Conservation (phyloP, 2,888 invertebrate genomes). For the Leptothorax acervorum region DNA sequence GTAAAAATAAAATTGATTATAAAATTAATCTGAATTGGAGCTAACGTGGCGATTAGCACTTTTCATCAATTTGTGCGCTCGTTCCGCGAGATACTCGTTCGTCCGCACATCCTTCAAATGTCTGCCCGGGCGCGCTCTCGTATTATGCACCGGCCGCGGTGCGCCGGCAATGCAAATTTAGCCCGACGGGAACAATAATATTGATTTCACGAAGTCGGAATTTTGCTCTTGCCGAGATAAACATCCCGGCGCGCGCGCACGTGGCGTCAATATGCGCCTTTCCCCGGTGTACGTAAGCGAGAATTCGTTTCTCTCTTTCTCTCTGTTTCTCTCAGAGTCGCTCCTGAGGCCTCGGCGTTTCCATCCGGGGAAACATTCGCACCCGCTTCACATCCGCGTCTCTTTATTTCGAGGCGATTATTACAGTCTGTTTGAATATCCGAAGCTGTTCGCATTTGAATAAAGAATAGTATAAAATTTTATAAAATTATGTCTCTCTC, state of each 20-base stretch:
- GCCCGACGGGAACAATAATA: slow-evolving; percentile 82
- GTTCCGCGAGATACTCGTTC: background rate
- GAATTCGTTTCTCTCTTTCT: slow-evolving; percentile 60
- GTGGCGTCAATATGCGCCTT: slow-evolving; percentile 81
- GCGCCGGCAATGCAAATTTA: slow-evolving; percentile 78
- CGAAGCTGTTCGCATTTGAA: background rate
- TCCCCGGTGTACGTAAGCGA: slow-evolving; percentile 62
- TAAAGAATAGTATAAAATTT: background rate
- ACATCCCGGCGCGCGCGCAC: slow-evolving; percentile 81
- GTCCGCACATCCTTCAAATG: slow-evolving; percentile 36
- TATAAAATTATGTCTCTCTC: background rate
- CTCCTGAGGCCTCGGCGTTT: slow-evolving; percentile 31
- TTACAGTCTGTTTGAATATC: slow-evolving; percentile 4
- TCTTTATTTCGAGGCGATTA: slow-evolving; percentile 28
- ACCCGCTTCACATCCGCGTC: slow-evolving; percentile 9
- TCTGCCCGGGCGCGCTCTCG: slow-evolving; percentile 42
- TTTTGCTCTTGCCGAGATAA: slow-evolving; percentile 81
- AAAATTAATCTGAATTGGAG: background rate
- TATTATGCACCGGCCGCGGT: slow-evolving; percentile 62
- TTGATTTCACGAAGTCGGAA: slow-evolving; percentile 81
- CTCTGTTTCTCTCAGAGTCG: slow-evolving; percentile 61
- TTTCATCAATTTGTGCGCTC: background rate
- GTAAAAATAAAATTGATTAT: background rate
- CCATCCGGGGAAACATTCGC: slow-evolving; percentile 11
- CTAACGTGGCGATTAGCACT: background rate